Conservation (phyloP, 2,888 invertebrate species). For the Empis livida region DNA sequence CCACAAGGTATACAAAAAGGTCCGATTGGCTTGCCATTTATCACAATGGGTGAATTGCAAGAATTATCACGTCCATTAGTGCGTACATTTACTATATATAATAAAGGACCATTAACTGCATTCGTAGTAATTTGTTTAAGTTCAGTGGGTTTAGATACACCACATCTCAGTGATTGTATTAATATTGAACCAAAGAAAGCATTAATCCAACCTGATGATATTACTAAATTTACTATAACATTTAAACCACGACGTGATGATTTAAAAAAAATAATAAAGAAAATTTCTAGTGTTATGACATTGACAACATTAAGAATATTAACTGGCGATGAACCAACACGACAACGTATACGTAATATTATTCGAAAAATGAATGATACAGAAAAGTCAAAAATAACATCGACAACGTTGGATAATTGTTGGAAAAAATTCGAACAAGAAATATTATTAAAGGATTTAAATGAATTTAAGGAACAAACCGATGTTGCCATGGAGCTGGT, state of each 20-base stretch:
- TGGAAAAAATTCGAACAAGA: slow-evolving; percentile 23
- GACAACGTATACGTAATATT: slow-evolving; percentile 31
- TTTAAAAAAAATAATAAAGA: slow-evolving; percentile 29
- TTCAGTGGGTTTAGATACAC: slow-evolving; percentile 24
- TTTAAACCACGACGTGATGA: slow-evolving; percentile 39
- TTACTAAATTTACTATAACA: slow-evolving; percentile 30
- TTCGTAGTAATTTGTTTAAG: slow-evolving; percentile 35
- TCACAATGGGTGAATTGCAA: slow-evolving; percentile 43
- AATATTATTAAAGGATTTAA: slow-evolving; percentile 19
- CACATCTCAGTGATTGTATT: slow-evolving; percentile 25
- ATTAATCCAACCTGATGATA: slow-evolving; percentile 34
- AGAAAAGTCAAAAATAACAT: slow-evolving; percentile 22
- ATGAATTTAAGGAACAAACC: slow-evolving; percentile 23
- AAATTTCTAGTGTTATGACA: slow-evolving; percentile 31
- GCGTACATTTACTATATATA: slow-evolving; percentile 39
- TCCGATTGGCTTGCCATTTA: slow-evolving; percentile 42
- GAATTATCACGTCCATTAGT: slow-evolving; percentile 34
- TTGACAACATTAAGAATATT: slow-evolving; percentile 38
- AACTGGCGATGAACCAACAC: slow-evolving; percentile 40
- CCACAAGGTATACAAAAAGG: slow-evolving; percentile 41
- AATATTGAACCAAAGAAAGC: slow-evolving; percentile 36
- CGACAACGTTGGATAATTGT: slow-evolving; percentile 21
- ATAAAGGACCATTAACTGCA: slow-evolving; percentile 42
- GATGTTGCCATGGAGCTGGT: slow-evolving; percentile 25
- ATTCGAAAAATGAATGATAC: slow-evolving; percentile 21